Conservation (phyloP, 2,888 invertebrate genomes). For the Drosophila multiciliata region DNA sequence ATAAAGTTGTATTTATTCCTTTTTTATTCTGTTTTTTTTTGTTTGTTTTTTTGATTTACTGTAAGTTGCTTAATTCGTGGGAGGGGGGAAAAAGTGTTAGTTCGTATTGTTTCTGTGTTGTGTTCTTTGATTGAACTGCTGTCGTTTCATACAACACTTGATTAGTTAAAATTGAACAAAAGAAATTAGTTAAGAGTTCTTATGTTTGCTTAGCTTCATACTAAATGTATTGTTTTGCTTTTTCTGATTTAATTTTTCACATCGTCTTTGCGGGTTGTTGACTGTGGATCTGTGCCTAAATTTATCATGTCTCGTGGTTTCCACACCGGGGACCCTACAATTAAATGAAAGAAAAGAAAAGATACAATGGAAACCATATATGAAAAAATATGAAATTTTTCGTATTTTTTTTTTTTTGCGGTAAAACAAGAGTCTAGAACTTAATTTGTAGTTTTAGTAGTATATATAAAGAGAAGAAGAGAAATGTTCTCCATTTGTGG, state of each 20-base stretch:
- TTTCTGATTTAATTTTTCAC: constrained; percentile 85
- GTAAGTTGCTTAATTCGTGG: constrained; percentile 26
- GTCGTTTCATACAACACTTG: constrained; percentile 59
- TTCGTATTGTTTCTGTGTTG: constrained; percentile 40
- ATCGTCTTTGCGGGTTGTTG: constrained; percentile 86
- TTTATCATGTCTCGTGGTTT: constrained; percentile 95
- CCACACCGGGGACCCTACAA: constrained; percentile 99
- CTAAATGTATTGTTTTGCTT: constrained; percentile 57
- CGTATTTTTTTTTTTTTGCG: constrained; percentile 18
- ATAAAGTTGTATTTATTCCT: constrained; percentile 11
- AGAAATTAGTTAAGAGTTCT: constrained; percentile 52
- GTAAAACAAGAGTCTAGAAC: constrained; percentile 43
- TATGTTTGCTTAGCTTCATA: constrained; percentile 51
- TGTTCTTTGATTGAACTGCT: constrained; percentile 58
- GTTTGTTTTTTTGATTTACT: constrained; percentile 4
- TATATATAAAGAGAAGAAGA: constrained; percentile 52
- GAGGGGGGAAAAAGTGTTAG: constrained; percentile 34
- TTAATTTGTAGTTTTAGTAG: constrained; percentile 48
- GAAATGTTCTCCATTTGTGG: constrained; percentile 24
- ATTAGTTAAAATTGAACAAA: constrained; percentile 69
- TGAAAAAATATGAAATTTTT: constrained; percentile 83
- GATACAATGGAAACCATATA: constrained; percentile 85
- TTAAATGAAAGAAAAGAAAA: constrained; percentile 86
- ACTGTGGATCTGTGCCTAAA: constrained; percentile 86
- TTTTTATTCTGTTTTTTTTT: neutral